Percentiles rank a stretch among this genome's conserved stretches.
Conservation (phyloP, 2,113 vertebrate species). For the Neotoma lepida region DNA sequence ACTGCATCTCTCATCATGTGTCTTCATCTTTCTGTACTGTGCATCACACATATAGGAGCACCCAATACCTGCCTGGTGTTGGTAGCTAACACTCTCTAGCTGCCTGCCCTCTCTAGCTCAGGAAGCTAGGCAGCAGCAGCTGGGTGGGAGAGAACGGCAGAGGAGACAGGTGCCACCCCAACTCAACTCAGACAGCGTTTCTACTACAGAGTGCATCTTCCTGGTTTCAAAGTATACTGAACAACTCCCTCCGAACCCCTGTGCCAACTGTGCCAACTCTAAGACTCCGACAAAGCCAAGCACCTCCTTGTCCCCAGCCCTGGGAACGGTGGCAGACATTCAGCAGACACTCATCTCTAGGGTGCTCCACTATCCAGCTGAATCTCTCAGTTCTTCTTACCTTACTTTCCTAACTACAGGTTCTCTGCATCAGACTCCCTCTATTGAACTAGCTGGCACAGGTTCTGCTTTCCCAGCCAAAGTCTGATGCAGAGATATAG, state of each 20-base stretch:
- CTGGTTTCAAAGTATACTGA: neutral
- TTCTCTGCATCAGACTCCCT: neutral
- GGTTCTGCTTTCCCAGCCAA: neutral
- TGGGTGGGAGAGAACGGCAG: neutral
- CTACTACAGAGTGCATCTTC: neutral
- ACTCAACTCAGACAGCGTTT: neutral
- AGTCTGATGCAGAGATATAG: neutral
- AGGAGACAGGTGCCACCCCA: neutral
- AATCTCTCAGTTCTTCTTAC: neutral
- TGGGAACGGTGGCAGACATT: neutral
- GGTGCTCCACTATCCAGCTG: neutral
- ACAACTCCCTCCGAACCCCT: neutral
- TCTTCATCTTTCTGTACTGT: neutral
- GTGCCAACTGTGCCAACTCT: neutral
- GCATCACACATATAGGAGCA: neutral
- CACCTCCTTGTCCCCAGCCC: neutral
- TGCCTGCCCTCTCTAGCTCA: neutral
- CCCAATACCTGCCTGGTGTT: neutral
- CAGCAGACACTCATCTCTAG: neutral
- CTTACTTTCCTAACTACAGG: neutral
- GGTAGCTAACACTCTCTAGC: neutral
- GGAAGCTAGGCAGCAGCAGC: neutral
- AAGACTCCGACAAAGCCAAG: neutral
- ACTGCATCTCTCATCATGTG: neutral
- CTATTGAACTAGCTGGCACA: neutral